Percentiles rank a stretch among this genome's conserved stretches.
Conservation (phyloP, 2,888 invertebrate species). For the Ochropleura leucogaster region DNA sequence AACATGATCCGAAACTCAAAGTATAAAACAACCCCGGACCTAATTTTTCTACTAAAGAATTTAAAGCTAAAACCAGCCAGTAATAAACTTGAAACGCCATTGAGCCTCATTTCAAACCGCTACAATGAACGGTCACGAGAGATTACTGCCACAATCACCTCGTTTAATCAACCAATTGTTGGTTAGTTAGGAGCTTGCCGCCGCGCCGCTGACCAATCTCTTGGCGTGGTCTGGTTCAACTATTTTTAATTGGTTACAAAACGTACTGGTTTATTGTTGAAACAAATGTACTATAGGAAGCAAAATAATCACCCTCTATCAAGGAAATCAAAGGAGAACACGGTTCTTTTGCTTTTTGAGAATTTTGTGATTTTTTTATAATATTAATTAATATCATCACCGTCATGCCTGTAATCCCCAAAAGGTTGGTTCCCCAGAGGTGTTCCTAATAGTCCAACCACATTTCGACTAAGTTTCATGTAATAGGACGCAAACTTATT, state of each 20-base stretch:
- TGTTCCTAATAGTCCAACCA: background rate
- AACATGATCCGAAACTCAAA: background rate
- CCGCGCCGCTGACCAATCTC: constrained; percentile 40
- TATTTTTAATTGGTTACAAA: constrained; percentile 40
- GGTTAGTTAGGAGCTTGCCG: constrained; percentile 38
- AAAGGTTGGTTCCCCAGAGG: background rate
- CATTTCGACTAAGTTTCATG: background rate
- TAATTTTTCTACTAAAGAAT: constrained; percentile 14
- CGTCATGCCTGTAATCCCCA: too few relatives aligned
- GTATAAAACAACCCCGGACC: background rate
- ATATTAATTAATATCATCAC: too few relatives aligned
- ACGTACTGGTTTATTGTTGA: constrained; percentile 2
- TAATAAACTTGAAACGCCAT: constrained; percentile 18
- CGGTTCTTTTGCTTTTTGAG: too few relatives aligned
- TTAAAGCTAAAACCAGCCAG: background rate
- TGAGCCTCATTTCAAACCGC: constrained; percentile 29
- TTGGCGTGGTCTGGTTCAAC: constrained; percentile 22
- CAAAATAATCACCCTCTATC: too few relatives aligned
- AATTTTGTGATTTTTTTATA: too few relatives aligned
- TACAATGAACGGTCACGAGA: constrained; percentile 37
- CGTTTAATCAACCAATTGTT: constrained; percentile 54
- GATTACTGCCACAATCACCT: constrained; percentile 49
- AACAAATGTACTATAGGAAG: background rate
- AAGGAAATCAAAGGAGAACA: too few relatives aligned
- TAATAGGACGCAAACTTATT: background rate